Conservation (phyloP, 2,113 vertebrate species). For the Ceyx cyanopectus region DNA sequence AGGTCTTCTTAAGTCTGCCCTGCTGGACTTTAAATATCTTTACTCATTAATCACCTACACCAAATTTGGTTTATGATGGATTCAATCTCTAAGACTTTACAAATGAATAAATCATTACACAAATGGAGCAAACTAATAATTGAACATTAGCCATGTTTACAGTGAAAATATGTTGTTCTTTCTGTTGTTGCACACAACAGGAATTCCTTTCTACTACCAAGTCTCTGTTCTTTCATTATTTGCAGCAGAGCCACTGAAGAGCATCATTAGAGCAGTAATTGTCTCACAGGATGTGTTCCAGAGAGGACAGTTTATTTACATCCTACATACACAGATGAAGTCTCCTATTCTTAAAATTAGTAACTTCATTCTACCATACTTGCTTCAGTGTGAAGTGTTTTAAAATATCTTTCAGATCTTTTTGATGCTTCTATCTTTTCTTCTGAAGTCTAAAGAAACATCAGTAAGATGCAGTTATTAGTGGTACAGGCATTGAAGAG, state of each 20-base stretch:
- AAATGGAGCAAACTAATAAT: not conserved
- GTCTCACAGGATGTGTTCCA: not conserved
- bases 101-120: not conserved
- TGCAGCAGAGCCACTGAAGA: not conserved
- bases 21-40: conserved; percentile 9
- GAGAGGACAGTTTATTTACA: not conserved
- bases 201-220: not conserved
- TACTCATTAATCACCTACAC: not conserved
- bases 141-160: not conserved
- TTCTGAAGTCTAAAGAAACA: not conserved
- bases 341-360: not conserved
- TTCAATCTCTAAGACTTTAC: not conserved
- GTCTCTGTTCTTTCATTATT: not conserved
- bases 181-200: not conserved
- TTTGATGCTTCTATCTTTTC: not conserved
- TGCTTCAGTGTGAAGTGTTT: not conserved
- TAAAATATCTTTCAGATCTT: not conserved
- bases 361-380: not conserved
- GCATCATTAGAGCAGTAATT: not conserved
- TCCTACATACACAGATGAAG: not conserved
- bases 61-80: not conserved
- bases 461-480: not conserved
- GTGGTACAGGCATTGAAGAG: not conserved
- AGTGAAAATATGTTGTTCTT: not conserved
- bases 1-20: not conserved